These are phyloP conservation scores for Chinchilla lanigera DNA, from an alignment of 2,113 vertebrate genomes.

Conservation along the genomic window DNA sequence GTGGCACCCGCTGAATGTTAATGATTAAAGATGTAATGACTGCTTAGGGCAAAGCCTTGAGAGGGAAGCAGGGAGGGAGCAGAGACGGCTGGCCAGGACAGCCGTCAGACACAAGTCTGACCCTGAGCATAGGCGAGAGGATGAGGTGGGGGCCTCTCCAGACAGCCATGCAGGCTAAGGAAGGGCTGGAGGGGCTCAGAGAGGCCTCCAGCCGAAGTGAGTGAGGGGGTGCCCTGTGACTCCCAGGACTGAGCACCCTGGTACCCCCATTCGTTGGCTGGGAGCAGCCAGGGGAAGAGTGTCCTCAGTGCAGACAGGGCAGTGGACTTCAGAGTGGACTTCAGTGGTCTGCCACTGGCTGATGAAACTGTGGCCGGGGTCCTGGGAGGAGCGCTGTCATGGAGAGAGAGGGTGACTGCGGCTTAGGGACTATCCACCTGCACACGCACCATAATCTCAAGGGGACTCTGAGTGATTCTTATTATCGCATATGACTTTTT, in stretches of 20 bases:
- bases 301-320: background rate
- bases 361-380: background rate
- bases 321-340: background rate
- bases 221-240: background rate
- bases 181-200: background rate
- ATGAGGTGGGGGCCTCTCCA: background rate
- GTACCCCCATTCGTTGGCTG: background rate
- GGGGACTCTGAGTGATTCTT: background rate
- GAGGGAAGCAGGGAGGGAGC: background rate
- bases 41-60: background rate
- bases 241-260: background rate
- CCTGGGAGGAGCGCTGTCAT: background rate
- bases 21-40: background rate
- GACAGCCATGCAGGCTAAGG: background rate
- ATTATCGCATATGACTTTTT: background rate
- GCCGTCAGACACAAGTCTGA: background rate
- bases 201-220: background rate
- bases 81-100: background rate
- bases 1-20: background rate
- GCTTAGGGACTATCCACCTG: background rate
- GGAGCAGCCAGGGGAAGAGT: background rate
- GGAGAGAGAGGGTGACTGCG: background rate
- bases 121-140: background rate
- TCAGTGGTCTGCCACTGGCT: background rate
- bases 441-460: background rate